Conservation (phyloP, 2,113 vertebrate species). For the human region DNA sequence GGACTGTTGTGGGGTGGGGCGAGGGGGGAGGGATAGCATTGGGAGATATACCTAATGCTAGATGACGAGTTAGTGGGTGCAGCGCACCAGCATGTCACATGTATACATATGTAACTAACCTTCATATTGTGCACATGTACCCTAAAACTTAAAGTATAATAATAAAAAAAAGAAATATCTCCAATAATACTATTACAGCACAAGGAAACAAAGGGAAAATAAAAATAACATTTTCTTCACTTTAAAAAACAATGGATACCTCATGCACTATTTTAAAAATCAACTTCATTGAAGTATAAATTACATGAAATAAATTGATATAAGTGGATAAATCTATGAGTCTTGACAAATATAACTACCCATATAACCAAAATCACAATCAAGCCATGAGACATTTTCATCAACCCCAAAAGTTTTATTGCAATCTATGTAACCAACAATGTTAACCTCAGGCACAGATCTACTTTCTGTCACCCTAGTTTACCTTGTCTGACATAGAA, state of each 20-base stretch:
- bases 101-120: no score
- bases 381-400: neutral
- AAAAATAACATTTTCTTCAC: neutral
- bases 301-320: neutral
- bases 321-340: neutral
- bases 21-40: no score
- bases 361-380: neutral
- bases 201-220: slow-evolving; percentile 17
- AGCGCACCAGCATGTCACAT: no score
- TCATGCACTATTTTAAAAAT: neutral
- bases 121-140: no score
- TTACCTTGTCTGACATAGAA: neutral
- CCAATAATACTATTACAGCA: slow-evolving; percentile 34
- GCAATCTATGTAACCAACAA: neutral
- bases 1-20: no score
- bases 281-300: neutral
- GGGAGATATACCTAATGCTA: no score
- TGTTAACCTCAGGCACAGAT: neutral
- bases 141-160: no score
- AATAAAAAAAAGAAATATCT: neutral
- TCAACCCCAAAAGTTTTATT: neutral
- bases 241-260: neutral
- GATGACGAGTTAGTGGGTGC: no score
- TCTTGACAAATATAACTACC: neutral
- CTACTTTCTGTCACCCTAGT: neutral